Base-by-base conservation (phyloP, 2,888 invertebrate species). In the Leptinotarsa peninsularis region DNA sequence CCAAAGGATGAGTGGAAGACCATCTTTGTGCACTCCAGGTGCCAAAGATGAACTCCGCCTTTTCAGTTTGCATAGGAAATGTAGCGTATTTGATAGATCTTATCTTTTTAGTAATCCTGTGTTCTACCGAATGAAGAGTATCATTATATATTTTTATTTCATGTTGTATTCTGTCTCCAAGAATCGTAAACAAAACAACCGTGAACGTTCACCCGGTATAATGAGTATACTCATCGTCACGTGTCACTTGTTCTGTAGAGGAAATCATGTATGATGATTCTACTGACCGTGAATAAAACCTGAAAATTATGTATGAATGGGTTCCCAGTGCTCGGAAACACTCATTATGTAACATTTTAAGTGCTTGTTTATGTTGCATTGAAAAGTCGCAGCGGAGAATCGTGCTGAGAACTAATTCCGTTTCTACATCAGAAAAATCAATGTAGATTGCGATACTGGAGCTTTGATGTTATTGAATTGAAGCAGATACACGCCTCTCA, bases 201-300 rank as follows among this genome's bases (percentile, higher is more conserved):
- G 52, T 58, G 54, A 15, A 17, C 21, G 17, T 63, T 63, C 63
- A 43, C 63, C n/a, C 33, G 33, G 63, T 63, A 43, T 43, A 33
- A 15, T 43, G 43, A 27, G 43, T 33, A 43, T 63, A 33, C 27
- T 43, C 15, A 5, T 43, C 63, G 63, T 69, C 73, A 73, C 73
- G 73, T 68, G 73, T 73, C 49, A 67, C 56, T 58, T 71, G 73
- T 23, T 68, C 63, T 49, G 33, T 68, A 54, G 60, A 73, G 73
- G 73, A 73, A 68, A 60, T 67, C 73, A 54, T 73, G 58, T 56
- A 56, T 56, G 56, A 56, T 56, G 56, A 68, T 68, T 58, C 67
- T 33, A 68, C 60, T 68, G 68, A 73, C 68, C 73, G 60, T 73
- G 73, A 73, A 72, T 60, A 27, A 73, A 68, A 60, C 17, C 33